Evolutionary conservation across 2,113 vertebrate genomes (phyloP).

Genomic region (Chelonoidis abingdonii): DNA sequence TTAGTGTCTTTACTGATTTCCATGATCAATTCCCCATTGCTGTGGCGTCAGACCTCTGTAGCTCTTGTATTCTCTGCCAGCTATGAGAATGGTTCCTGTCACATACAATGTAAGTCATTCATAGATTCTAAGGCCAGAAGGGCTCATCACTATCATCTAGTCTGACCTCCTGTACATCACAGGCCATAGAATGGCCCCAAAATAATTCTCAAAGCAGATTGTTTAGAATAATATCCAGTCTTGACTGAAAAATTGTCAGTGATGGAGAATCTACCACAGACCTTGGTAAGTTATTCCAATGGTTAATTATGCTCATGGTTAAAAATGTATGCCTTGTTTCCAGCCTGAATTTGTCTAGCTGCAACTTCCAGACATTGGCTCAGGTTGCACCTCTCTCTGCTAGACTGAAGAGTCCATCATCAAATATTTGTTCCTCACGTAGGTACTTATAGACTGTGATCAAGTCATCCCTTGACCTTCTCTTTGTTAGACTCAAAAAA

Average conservation of each 20-base stretch:
- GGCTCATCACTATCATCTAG: no score
- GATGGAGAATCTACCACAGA: neutral
- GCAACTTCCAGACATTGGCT: neutral
- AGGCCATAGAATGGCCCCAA: no score
- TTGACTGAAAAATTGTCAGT: neutral
- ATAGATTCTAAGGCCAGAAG: no score
- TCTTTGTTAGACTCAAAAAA: neutral
- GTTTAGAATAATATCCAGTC: no score
- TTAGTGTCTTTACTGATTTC: neutral
- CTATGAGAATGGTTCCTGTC: neutral
- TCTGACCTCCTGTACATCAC: no score
- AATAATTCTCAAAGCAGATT: no score
- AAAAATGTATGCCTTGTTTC: neutral
- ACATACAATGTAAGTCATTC: no score
- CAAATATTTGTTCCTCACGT: neutral
- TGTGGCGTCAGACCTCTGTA: accelerated
- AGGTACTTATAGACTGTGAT: neutral
- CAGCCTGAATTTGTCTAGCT: neutral
- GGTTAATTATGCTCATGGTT: neutral
- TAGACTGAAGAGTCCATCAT: neutral
- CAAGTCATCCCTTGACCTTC: neutral
- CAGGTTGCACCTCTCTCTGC: neutral
- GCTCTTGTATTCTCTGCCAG: neutral
- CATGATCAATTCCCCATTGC: neutral
- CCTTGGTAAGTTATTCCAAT: neutral